Percentiles rank a stretch among this genome's conserved stretches.
phyloP scores from a whole-genome alignment of 1,140 invertebrate species.

The Bradysia coprophila region DNA sequence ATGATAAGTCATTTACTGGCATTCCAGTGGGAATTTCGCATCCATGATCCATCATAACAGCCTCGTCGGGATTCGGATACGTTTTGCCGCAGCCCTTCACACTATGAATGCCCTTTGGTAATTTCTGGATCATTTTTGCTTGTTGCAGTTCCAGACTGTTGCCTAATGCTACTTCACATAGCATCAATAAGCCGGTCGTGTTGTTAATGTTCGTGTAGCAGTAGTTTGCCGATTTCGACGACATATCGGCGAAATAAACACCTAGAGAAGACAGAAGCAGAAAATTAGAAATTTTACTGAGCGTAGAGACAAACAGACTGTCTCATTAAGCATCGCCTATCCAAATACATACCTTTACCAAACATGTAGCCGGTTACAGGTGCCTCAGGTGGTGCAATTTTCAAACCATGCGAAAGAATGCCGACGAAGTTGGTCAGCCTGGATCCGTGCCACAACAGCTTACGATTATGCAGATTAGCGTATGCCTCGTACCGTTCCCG shows the following conservation, averaged over 20 bases:
- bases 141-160: constrained; percentile 59
- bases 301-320: too few relatives aligned
- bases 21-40: constrained; percentile 60
- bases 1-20: constrained; percentile 22
- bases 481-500: constrained; percentile 65
- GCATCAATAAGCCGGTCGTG: constrained; percentile 62
- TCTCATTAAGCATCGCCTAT: too few relatives aligned
- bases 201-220: constrained; percentile 59
- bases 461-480: constrained; percentile 63
- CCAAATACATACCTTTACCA: constrained; percentile 58
- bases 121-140: constrained; percentile 59
- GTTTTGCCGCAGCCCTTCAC: constrained; percentile 58
- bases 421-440: constrained; percentile 86
- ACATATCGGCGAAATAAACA: constrained; percentile 99
- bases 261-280: too few relatives aligned
- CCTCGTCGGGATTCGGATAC: constrained; percentile 32
- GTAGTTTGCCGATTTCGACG: constrained; percentile 97
- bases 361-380: constrained; percentile 97
- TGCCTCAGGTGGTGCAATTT: constrained; percentile 92
- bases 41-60: constrained; percentile 22
- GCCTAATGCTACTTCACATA: constrained; percentile 92
- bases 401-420: constrained; percentile 88
- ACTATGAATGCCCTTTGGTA: constrained; percentile 32
- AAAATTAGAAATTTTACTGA: too few relatives aligned
- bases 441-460: constrained; percentile 93